Conservation (phyloP, 2,888 invertebrate genomes). For the Coleophora deauratella region DNA sequence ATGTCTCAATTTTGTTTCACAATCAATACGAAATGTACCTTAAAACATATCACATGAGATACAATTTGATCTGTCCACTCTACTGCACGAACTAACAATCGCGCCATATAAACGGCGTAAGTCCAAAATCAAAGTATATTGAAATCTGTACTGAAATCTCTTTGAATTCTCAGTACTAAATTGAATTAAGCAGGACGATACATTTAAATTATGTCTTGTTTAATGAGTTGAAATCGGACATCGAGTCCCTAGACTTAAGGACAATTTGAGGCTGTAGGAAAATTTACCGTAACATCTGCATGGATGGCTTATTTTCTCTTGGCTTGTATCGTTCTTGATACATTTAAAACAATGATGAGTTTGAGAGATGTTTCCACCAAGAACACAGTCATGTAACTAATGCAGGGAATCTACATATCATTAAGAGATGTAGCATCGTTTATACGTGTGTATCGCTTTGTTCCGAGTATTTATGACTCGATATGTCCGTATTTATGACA, state of each 20-base stretch:
- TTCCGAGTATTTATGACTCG: conserved; percentile 46
- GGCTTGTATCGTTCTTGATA: conserved; percentile 12
- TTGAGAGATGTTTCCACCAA: conserved; percentile 68
- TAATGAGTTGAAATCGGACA: conserved; percentile 58
- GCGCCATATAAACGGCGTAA: conserved; percentile 35
- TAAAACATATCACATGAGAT: conserved; percentile 18
- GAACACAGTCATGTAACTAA: conserved; percentile 73
- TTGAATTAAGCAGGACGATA: conserved; percentile 13
- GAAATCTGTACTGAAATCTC: conserved; percentile 1
- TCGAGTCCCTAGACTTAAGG: conserved; percentile 23
- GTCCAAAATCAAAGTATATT: conserved; percentile 15
- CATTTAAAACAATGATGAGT: conserved; percentile 23
- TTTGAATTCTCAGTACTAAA: neutral
- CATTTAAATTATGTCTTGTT: conserved; percentile 72
- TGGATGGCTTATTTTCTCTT: conserved; percentile 21
- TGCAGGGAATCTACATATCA: conserved; percentile 73
- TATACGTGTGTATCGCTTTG: conserved; percentile 71
- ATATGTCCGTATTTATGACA: conserved; percentile 64
- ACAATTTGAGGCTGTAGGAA: conserved; percentile 4
- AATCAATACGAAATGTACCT: conserved; percentile 28
- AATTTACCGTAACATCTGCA: conserved; percentile 5
- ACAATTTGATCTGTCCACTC: conserved; percentile 25
- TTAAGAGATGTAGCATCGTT: conserved; percentile 69
- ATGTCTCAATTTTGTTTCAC: conserved; percentile 63
- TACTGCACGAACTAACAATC: conserved; percentile 39